Evolutionary conservation across 92 coral and sea anemone genomes (phyloP), one percentile per base, ranked within the genome.

Genomic region (Heteractis magnifica): DNA sequence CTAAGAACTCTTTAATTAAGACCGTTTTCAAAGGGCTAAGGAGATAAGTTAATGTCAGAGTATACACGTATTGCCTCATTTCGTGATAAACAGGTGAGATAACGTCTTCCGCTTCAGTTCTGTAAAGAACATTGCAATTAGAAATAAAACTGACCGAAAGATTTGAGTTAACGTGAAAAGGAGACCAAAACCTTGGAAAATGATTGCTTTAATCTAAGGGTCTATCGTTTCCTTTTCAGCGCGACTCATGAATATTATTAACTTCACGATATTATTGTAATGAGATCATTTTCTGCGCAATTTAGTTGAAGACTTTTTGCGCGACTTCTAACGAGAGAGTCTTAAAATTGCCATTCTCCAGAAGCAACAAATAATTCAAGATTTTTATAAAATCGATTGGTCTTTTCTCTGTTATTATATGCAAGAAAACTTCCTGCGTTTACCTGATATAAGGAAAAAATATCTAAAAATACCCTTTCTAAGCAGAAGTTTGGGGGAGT

Each of bases 1-100:
- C 71, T 79, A 60, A 79, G 70, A 50, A 64, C 56, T 16, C 44
- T 51, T 48, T 34, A n/a, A 62, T 78, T 20, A 23, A 55, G 70
- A 78, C 65, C 71, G 72, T 50, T 68, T 68, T 68, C 49, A 68
- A 68, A 68, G 49, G 26, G 18, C 16, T 68, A 26, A 26, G 9
- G 16, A 21, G 73, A 68, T 68, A 68, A 68, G 21, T 20, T 7
- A 8, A 20, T 65, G 41, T 18, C 70, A 18, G 6, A 62, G 70
- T 10, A 62, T 18, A 8, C 44, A 34, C 18, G 26, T 3, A 62
- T 62, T 62, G 70, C 23, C 21, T 6, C 20, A 62, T 62, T 62
- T 34, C 10, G 23, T n/a, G 23, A 62, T 18, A 9, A 12, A 58
- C 16, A 62, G 12, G 23, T 34, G 20, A 7, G 70, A 62, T 62